Evolutionary conservation across 2,888 invertebrate genomes (phyloP).

Genomic region (Drosophila neutralis): DNA sequence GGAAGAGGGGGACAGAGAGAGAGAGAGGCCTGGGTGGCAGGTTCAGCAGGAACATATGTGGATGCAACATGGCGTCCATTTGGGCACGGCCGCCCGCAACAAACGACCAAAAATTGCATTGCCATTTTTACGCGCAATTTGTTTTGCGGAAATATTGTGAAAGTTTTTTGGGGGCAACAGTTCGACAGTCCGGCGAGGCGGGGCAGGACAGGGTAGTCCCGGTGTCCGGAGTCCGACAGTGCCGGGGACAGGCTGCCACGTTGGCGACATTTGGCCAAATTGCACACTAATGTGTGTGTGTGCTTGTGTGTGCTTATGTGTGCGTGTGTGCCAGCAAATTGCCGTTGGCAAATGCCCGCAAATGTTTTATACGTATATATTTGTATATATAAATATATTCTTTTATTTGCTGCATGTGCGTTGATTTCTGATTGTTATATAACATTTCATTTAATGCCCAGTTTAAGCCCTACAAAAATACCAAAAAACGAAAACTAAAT

Average conservation of each 20-base stretch:
- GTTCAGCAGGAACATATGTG: conserved; percentile 56
- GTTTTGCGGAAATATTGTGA: conserved; percentile 78
- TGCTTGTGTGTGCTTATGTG: conserved; percentile 17
- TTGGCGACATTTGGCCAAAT: conserved; percentile 79
- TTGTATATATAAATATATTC: conserved; percentile 26
- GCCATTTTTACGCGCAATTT: conserved; percentile 81
- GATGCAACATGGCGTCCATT: conserved; percentile 80
- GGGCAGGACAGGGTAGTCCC: neutral
- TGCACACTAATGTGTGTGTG: conserved; percentile 73
- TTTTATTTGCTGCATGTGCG: conserved; percentile 72
- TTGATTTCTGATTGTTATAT: conserved; percentile 78
- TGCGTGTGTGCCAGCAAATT: conserved; percentile 55
- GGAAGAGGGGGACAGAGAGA: neutral
- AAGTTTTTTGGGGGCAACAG: conserved; percentile 63
- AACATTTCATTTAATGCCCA: conserved; percentile 75
- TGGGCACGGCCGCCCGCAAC: conserved; percentile 80
- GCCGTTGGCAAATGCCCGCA: conserved; percentile 73
- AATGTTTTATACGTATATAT: conserved; percentile 58
- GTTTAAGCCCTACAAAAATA: conserved; percentile 39
- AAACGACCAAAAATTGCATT: conserved; percentile 81
- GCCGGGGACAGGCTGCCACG: conserved; percentile 69
- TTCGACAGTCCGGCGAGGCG: conserved; percentile 21
- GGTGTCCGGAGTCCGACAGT: conserved; percentile 15
- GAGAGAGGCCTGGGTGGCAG: neutral
- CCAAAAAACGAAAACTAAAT: conserved; percentile 3